These are phyloP conservation scores for Chaetoderma sp. DNA, from an alignment of 2,888 invertebrate species.

Conservation along the genomic window DNA sequence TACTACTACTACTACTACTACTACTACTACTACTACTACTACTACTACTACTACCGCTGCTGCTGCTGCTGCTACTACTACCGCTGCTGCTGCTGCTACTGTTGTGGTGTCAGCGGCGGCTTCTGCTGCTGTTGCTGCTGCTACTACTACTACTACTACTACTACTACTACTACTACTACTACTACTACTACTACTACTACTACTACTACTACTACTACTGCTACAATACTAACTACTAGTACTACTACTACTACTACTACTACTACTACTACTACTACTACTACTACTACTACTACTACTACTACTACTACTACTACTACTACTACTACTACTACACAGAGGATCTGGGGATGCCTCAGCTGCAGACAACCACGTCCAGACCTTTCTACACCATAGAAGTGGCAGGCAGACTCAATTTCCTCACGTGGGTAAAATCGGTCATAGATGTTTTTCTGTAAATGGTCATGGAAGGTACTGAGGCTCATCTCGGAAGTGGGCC, in stretches of 20 bases:
- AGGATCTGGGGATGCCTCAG: too few relatives aligned
- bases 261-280: not conserved
- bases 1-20: slow-evolving; percentile 1
- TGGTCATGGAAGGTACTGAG: too few relatives aligned
- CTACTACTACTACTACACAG: too few relatives aligned
- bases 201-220: not conserved
- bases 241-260: slow-evolving; percentile 2
- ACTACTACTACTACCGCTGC: not conserved
- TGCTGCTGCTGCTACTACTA: not conserved
- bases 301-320: slow-evolving; percentile 4
- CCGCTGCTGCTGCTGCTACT: slow-evolving; percentile 16
- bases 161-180: not conserved
- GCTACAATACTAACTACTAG: too few relatives aligned
- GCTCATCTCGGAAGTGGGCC: too few relatives aligned
- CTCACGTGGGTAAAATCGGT: too few relatives aligned
- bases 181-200: not conserved
- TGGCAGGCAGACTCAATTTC: too few relatives aligned
- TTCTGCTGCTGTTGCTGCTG: too few relatives aligned
- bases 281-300: slow-evolving; percentile 11
- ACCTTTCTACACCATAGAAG: too few relatives aligned
- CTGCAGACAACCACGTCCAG: too few relatives aligned
- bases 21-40: slow-evolving; percentile 6
- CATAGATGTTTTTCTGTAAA: too few relatives aligned
- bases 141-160: slow-evolving; percentile 5
- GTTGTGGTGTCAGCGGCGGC: too few relatives aligned